Conservation (phyloP, 2,797 vertebrate species). For the Iguana delicatissima region DNA sequence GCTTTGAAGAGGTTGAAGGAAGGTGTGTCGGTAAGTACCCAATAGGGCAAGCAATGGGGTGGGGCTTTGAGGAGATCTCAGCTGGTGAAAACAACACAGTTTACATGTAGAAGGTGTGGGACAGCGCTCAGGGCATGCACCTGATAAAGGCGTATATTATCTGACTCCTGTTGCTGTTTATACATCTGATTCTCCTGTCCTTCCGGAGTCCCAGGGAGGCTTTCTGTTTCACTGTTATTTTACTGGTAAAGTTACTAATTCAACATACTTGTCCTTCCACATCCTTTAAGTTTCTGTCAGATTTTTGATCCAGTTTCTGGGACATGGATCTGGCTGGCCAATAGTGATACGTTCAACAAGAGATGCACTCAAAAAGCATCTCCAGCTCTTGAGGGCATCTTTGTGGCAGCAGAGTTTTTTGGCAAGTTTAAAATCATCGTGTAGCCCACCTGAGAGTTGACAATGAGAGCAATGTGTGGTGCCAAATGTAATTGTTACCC, state of each 20-base stretch:
- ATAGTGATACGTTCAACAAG: slow-evolving; percentile 65
- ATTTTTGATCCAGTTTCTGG: slow-evolving; percentile 60
- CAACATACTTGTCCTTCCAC: slow-evolving; percentile 52
- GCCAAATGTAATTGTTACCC: not conserved
- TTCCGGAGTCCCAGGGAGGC: slow-evolving; percentile 26
- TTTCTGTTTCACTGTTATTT: slow-evolving; percentile 1
- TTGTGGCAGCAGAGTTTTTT: not conserved
- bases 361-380: slow-evolving; percentile 62
- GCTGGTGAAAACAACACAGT: not conserved
- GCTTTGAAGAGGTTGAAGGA: slow-evolving; percentile 75
- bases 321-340: slow-evolving; percentile 58
- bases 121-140: not conserved
- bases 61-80: not conserved
- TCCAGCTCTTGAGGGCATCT: slow-evolving; percentile 52
- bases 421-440: not conserved
- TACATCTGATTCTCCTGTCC: slow-evolving; percentile 38
- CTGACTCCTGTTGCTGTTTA: not conserved
- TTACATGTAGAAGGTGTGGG: not conserved
- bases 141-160: not conserved
- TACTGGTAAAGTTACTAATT: slow-evolving; percentile 57
- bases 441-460: too few relatives aligned
- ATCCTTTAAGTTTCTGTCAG: slow-evolving; percentile 62
- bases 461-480: too few relatives aligned
- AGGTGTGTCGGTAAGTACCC: slow-evolving; percentile 77
- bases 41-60: not conserved